Conservation (phyloP, 2,888 invertebrate species). For the Dendrolimus pini region DNA sequence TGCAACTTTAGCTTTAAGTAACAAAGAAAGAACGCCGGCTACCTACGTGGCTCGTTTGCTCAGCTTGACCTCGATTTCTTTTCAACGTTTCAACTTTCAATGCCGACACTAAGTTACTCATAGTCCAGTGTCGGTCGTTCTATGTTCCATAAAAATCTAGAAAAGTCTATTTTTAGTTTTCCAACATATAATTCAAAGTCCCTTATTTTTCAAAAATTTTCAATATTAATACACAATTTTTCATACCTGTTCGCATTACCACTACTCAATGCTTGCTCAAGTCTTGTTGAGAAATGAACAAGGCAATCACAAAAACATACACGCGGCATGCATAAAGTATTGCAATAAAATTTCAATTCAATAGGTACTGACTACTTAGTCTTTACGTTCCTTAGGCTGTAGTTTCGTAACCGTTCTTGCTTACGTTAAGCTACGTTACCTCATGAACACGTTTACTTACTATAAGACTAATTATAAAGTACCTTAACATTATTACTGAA, state of each 20-base stretch:
- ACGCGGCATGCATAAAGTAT: constrained; percentile 11
- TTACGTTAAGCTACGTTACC: constrained; percentile 61
- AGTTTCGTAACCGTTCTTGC: constrained; percentile 56
- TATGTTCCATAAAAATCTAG: too few relatives aligned
- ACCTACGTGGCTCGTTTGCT: constrained; percentile 59
- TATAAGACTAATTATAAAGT: background rate
- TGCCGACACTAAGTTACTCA: constrained; percentile 47
- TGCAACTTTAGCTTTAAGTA: constrained; percentile 19
- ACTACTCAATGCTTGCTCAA: background rate
- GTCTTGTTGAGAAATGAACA: background rate
- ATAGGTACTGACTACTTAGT: background rate
- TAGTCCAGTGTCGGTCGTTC: constrained; percentile 6
- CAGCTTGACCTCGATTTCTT: constrained; percentile 75
- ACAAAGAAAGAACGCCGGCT: constrained; percentile 44
- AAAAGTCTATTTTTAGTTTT: too few relatives aligned
- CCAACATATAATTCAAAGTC: too few relatives aligned
- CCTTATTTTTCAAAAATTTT: too few relatives aligned
- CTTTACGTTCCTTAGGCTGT: constrained; percentile 49
- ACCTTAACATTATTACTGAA: too few relatives aligned
- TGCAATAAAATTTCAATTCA: constrained; percentile 10
- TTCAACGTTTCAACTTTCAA: constrained; percentile 70
- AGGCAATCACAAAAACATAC: constrained; percentile 16
- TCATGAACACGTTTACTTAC: constrained; percentile 35
- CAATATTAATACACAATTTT: constrained; percentile 15
- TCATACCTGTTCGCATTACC: background rate